Evolutionary conservation across 2,888 invertebrate species (phyloP).

Genomic region (Pocota personata): DNA sequence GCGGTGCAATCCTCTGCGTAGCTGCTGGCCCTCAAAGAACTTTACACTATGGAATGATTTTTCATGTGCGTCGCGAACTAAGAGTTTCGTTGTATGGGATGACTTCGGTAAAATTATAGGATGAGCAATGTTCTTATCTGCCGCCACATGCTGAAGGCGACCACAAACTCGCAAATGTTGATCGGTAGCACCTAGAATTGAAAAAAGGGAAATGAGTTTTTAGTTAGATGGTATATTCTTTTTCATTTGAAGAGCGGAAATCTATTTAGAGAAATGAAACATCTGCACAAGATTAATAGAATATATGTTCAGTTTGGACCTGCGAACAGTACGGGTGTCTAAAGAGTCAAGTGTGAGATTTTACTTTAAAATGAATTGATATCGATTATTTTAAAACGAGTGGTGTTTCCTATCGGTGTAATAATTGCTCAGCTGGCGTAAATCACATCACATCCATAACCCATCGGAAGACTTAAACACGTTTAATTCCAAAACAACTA

Average conservation of each 20-base stretch:
- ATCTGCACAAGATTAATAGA: not conserved
- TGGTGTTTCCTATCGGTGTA: no score
- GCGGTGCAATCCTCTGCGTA: no score
- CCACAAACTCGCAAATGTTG: not conserved
- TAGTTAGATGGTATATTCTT: constrained; percentile 3
- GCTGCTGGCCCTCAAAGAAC: no score
- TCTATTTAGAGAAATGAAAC: not conserved
- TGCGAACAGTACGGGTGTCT: no score
- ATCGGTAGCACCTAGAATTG: not conserved
- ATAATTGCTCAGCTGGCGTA: no score
- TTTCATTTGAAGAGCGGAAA: not conserved
- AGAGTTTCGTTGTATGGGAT: not conserved
- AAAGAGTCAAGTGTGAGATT: no score
- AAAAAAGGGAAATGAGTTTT: constrained; percentile 1
- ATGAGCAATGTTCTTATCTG: not conserved
- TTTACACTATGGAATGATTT: not conserved
- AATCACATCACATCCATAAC: no score
- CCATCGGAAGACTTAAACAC: no score
- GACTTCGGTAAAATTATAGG: constrained; percentile 9
- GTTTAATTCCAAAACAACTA: no score
- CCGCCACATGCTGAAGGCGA: not conserved
- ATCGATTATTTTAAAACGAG: no score
- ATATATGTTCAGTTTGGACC: no score
- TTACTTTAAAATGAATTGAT: no score
- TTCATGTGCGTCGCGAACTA: not conserved